Evolutionary conservation across 2,888 invertebrate genomes (phyloP), one percentile per base, ranked within the genome.

Genomic region (Mechanitis messenoides): DNA sequence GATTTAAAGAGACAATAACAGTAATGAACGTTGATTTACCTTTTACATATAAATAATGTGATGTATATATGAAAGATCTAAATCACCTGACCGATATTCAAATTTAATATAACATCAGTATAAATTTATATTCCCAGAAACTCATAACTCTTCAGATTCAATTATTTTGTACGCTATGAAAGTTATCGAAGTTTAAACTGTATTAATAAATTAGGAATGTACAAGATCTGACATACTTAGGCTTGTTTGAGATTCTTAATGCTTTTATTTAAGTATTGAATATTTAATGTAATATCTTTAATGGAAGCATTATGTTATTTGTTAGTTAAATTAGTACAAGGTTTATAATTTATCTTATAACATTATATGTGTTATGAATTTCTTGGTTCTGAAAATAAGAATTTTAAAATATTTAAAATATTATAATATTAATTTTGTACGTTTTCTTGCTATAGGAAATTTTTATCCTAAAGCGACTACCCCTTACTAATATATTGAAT

Each of bases 401-500:
- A 3, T 35, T 35, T 3, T 5, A 35, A 42, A 9, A 7, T 42
- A 9, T 42, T 42, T 42, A 9, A 42, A 42, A 42, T 42, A 42
- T 42, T 42, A 42, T 35, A 2, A 5, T 35, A 35, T 5, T 35
- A 35, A 35, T 35, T 35, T 35, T 5, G 55, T 9, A 7, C 38
- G 55, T 55, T 45, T n/a, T 42, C 33, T n/a, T 62, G 45, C 50
- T 42, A 42, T 42, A 3, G 42, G 42, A 42, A 42, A 59, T 61
- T 61, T 59, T 59, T 61, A 33, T 59, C 35, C 55, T 50, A 60
- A 58, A 55, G 53, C 58, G 58, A 55, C 28, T 55, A 28, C 33
- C 53, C 53, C 35, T 33, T 35, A 58, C 58, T 66, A 62, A 64
- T 65, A 74, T 77, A 79, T 77, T 74, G 74, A 78, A 80, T 78